Conservation (phyloP, 2,888 invertebrate species). For the Drosophila lutescens region DNA sequence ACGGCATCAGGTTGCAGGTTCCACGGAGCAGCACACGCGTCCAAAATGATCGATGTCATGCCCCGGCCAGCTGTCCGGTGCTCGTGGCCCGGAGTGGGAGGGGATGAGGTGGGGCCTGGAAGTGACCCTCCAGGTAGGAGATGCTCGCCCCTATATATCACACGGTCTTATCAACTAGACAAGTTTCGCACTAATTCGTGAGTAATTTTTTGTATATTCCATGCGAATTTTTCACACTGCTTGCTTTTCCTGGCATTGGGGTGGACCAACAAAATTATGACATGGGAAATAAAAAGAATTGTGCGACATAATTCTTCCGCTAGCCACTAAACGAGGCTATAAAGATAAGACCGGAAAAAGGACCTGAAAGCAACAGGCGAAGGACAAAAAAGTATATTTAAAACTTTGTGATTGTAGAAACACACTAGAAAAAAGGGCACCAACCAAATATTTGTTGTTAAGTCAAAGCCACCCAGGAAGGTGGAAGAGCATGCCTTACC, state of each 20-base stretch:
- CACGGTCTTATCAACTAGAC: slow-evolving; percentile 67
- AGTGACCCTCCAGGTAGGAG: slow-evolving; percentile 50
- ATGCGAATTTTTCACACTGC: slow-evolving; percentile 19
- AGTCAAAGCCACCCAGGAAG: slow-evolving; percentile 37
- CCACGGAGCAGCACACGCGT: slow-evolving; percentile 69
- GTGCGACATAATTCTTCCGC: slow-evolving; percentile 67
- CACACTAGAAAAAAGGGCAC: slow-evolving; percentile 2
- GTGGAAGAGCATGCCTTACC: slow-evolving; percentile 63
- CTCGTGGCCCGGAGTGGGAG: slow-evolving; percentile 4
- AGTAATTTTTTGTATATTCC: slow-evolving; percentile 43
- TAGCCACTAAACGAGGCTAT: slow-evolving; percentile 82
- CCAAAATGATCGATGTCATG: slow-evolving; percentile 67
- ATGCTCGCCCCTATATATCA: slow-evolving; percentile 56
- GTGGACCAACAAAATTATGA: slow-evolving; percentile 14
- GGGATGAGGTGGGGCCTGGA: neutral
- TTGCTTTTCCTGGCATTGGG: slow-evolving; percentile 6
- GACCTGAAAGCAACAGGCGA: slow-evolving; percentile 54
- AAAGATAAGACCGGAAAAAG: slow-evolving; percentile 77
- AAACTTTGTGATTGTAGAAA: neutral
- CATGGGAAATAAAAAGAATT: slow-evolving; percentile 12
- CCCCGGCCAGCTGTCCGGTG: slow-evolving; percentile 28
- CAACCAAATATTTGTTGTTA: slow-evolving; percentile 10
- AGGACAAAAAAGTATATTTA: slow-evolving; percentile 9
- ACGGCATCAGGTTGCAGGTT: slow-evolving; percentile 73
- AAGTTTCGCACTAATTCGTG: slow-evolving; percentile 67